phyloP scores from a whole-genome alignment of 2,797 vertebrate genomes.

The Acanthiza pusilla region DNA sequence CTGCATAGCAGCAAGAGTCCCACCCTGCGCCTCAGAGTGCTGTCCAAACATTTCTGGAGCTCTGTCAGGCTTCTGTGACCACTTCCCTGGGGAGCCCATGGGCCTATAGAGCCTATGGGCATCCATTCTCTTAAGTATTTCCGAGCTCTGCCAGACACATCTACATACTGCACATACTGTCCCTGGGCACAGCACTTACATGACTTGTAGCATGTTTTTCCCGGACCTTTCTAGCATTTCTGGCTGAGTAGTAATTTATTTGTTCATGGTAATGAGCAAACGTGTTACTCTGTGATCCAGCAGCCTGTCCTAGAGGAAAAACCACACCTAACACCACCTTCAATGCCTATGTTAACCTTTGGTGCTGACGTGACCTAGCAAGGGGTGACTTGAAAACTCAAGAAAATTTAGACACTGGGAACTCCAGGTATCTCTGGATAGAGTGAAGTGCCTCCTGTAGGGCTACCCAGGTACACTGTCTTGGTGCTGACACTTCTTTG shows the following conservation, averaged over 20 bases:
- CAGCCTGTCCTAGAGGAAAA: neutral
- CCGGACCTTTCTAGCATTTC: neutral
- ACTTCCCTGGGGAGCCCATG: neutral
- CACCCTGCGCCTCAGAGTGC: fast-evolving
- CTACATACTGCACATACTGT: neutral
- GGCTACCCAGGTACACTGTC: neutral
- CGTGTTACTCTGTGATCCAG: neutral
- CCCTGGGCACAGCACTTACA: neutral
- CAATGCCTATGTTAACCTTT: neutral
- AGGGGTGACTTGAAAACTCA: neutral
- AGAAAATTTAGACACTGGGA: neutral
- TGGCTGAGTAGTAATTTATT: neutral
- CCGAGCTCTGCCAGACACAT: neutral
- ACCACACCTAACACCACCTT: neutral
- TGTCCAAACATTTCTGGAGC: neutral
- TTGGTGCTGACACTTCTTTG: neutral
- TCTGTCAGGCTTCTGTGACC: neutral
- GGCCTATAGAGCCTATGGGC: fast-evolving
- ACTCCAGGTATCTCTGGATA: neutral
- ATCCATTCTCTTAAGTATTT: neutral
- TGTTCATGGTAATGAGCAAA: neutral
- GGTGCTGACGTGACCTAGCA: neutral
- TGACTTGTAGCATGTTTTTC: neutral
- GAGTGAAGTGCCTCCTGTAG: neutral
- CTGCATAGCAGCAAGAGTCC: neutral